phyloP scores from a whole-genome alignment of 1,140 invertebrate genomes.

The Zaprionus lachaisei region DNA sequence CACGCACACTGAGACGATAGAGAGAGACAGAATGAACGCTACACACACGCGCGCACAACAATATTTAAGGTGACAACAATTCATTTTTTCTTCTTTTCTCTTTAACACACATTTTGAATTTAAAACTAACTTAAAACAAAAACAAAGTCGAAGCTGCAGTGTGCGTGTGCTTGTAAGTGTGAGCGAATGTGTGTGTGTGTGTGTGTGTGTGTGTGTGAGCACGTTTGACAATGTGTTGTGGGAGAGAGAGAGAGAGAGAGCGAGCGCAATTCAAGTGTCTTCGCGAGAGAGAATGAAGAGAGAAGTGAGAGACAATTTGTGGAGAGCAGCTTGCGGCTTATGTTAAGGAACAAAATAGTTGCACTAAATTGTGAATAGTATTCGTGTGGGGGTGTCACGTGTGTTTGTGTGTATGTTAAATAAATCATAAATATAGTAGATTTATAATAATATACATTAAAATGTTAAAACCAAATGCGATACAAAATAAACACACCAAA shows the following conservation, averaged over 20 bases:
- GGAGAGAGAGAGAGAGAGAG: neutral
- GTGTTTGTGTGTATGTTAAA: slow-evolving; percentile 31
- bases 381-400: neutral
- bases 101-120: slow-evolving; percentile 45
- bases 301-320: slow-evolving; percentile 13
- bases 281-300: slow-evolving; percentile 8
- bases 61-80: slow-evolving; percentile 4
- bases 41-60: slow-evolving; percentile 26
- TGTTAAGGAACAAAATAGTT: slow-evolving; percentile 32
- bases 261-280: slow-evolving; percentile 37
- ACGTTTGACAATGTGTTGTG: neutral
- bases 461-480: slow-evolving; percentile 60
- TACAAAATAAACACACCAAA: slow-evolving; percentile 48
- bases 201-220: slow-evolving; percentile 16
- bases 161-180: slow-evolving; percentile 16
- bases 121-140: slow-evolving; percentile 68
- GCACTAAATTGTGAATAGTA: neutral
- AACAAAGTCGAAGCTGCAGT: slow-evolving; percentile 37
- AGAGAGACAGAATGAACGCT: slow-evolving; percentile 13
- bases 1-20: slow-evolving; percentile 30
- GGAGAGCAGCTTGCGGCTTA: slow-evolving; percentile 32
- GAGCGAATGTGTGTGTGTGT: neutral
- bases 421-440: slow-evolving; percentile 25
- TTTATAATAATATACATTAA: slow-evolving; percentile 19
- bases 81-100: slow-evolving; percentile 6